Evolutionary conservation across 2,797 vertebrate genomes (phyloP), one percentile per base, ranked within the genome.

Genomic region (Coluber constrictor): DNA sequence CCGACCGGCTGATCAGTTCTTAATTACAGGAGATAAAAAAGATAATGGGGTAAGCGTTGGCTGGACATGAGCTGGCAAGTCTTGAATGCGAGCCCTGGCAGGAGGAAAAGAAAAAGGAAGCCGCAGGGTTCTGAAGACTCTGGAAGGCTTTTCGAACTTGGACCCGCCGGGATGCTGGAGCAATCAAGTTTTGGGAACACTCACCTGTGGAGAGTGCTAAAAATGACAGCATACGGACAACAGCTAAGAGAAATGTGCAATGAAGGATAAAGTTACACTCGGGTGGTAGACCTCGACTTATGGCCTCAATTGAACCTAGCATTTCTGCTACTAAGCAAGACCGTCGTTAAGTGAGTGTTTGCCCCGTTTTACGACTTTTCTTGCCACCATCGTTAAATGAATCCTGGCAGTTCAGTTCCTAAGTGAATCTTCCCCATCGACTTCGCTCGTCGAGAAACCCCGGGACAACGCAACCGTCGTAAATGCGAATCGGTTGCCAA

Each of bases 1-100:
- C 92, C 87, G 91, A 87, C 89, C 7, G 63, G 2, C 92, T 92
- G 37, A 43, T 93, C 27, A 91, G 63, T 32, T 92, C 93, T 93
- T 91, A 91, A 60, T 91, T 60, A 79, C n/a, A 61, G 6, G 56
- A 56, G 90, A 92, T 59, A 56, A 88, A 88, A 93, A 94, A 59
- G 27, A 43, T 37, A 79, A 94, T 90, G 86, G 5, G 57, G 32
- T 18, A 92, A 89, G 54, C 87, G 86, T 74, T 6, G 0, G 13
- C 4, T 3, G 37, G 87, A 5, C 23, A 37, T 0, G 60, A 88
- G 27, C 87, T 57, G 32, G 43, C 32, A 74, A 37, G 60, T 27
- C 15, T 90, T 29, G 13, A 15, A 16, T 37, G 3, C 51, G 59
- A 57, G 20, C 83, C 90, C 32, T 92, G 20, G 20, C 89, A 86